Evolutionary conservation across 2,113 vertebrate genomes (phyloP).

Genomic region (Craseonycteris thonglongyai): DNA sequence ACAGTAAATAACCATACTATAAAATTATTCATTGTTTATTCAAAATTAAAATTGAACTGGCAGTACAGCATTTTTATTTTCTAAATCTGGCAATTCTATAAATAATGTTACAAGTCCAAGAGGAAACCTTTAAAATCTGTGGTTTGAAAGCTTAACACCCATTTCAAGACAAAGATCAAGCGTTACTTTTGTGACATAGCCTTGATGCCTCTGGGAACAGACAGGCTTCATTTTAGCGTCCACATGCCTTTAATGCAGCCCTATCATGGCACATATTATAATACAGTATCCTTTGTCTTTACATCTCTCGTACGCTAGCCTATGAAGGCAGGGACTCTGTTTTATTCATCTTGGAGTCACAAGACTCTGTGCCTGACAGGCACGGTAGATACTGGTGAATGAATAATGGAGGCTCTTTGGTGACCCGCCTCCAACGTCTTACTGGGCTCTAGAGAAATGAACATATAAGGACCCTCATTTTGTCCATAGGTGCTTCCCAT

Average conservation of each 20-base stretch:
- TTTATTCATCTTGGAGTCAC: not conserved
- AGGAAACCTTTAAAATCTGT: not conserved
- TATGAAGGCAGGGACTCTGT: not conserved
- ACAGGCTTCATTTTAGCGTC: not conserved
- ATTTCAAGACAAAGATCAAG: not conserved
- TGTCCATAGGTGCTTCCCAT: not conserved
- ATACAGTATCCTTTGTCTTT: not conserved
- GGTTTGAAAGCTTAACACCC: not conserved
- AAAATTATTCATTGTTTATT: too few species aligned
- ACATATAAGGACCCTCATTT: not conserved
- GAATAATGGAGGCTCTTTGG: not conserved
- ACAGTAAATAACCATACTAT: not conserved
- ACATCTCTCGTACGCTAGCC: not conserved
- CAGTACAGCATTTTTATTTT: accelerated
- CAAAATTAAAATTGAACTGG: not conserved
- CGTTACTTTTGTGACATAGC: not conserved
- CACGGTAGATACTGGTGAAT: not conserved
- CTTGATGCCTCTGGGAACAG: not conserved
- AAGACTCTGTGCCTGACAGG: not conserved
- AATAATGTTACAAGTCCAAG: not conserved
- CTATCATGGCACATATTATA: not conserved
- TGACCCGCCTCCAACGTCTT: not conserved
- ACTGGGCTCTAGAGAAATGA: not conserved
- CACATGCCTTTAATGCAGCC: not conserved
- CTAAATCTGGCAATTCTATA: not conserved